Percentiles rank a stretch among this genome's conserved stretches.
Conservation (phyloP, 2,888 invertebrate genomes). For the Dromius quadrimaculatus region DNA sequence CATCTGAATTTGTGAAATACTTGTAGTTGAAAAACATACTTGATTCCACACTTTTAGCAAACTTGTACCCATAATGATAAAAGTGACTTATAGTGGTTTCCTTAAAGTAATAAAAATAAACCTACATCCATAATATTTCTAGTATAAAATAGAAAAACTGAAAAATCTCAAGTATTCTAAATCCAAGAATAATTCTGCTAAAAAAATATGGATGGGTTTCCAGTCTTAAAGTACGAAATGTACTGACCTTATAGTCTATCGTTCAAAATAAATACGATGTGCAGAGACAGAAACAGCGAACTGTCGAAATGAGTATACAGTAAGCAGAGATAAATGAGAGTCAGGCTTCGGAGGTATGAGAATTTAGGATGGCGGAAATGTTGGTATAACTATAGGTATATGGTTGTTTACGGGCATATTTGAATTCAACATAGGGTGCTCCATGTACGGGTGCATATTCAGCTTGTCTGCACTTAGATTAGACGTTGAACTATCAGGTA, state of each 20-base stretch:
- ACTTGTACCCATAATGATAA: conserved; percentile 46
- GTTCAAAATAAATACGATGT: not conserved
- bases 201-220: conserved; percentile 41
- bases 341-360: not conserved
- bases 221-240: conserved; percentile 43
- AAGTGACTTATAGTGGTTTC: conserved; percentile 43
- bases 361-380: conserved; percentile 62
- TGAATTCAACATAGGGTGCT: conserved; percentile 65
- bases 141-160: conserved; percentile 20
- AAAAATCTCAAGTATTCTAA: not conserved
- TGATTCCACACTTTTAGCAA: conserved; percentile 20
- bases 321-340: conserved; percentile 2
- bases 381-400: conserved; percentile 66
- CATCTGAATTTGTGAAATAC: too few relatives aligned
- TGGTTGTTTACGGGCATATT: conserved; percentile 64
- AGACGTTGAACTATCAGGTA: conserved; percentile 62
- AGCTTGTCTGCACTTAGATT: conserved; percentile 64
- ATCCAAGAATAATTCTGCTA: conserved; percentile 9
- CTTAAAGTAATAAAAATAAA: conserved; percentile 30
- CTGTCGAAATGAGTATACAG: conserved; percentile 1
- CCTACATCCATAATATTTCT: conserved; percentile 41
- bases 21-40: conserved; percentile 1
- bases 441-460: conserved; percentile 65
- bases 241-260: conserved; percentile 18
- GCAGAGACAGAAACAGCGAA: conserved; percentile 16